These are phyloP conservation scores for Paralvinella palmiformis DNA, from an alignment of 1,140 invertebrate genomes.

Conservation along the genomic window DNA sequence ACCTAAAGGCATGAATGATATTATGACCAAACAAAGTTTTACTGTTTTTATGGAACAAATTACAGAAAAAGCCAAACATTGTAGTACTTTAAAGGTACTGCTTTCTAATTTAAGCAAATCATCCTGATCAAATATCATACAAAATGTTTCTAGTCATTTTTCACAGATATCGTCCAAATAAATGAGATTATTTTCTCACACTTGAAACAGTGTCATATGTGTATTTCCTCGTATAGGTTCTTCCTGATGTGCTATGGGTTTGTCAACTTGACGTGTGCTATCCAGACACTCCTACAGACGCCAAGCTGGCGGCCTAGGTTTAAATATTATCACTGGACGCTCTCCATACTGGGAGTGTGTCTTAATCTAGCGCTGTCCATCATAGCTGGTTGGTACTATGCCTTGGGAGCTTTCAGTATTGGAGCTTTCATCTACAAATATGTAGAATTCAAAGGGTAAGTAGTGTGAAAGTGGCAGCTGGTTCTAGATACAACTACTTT, in stretches of 20 bases:
- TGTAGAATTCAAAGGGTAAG: slow-evolving; percentile 19
- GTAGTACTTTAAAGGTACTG: no score
- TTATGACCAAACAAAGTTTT: no score
- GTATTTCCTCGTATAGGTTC: slow-evolving; percentile 58
- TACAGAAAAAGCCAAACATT: no score
- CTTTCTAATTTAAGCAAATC: no score
- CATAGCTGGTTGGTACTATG: slow-evolving; percentile 96
- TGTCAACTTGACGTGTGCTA: slow-evolving; percentile 94
- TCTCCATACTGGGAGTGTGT: slow-evolving; percentile 79
- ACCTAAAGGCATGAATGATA: no score
- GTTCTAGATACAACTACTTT: neutral
- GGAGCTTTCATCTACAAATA: slow-evolving; percentile 59
- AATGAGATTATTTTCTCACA: no score
- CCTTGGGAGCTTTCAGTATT: slow-evolving; percentile 87
- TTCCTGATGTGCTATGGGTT: slow-evolving; percentile 99
- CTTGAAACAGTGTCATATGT: neutral
- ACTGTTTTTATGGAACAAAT: no score
- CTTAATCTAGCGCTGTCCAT: slow-evolving; percentile 96
- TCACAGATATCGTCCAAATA: no score
- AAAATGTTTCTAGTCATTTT: no score
- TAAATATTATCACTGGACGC: slow-evolving; percentile 91
- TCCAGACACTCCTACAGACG: slow-evolving; percentile 86
- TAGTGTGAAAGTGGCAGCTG: neutral
- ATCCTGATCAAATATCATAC: no score
- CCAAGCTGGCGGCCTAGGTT: slow-evolving; percentile 98